Conservation (phyloP, 2,888 invertebrate species). For the Zygogramma bicolorata region DNA sequence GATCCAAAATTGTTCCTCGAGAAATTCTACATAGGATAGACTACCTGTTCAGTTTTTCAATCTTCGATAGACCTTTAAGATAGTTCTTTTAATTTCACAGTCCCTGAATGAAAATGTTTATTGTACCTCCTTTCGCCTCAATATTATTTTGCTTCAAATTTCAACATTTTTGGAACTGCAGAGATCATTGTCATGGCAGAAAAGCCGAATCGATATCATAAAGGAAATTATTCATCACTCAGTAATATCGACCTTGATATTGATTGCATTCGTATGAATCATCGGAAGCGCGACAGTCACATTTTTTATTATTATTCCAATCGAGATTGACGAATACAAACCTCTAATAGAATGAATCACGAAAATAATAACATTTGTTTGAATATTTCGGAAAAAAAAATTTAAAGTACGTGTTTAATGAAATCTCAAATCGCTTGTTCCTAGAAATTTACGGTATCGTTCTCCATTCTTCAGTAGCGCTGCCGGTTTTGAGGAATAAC, state of each 20-base stretch:
- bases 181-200: too few relatives aligned
- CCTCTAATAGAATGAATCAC: not conserved
- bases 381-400: not conserved
- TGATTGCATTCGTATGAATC: constrained; percentile 6
- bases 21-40: too few relatives aligned
- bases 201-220: not conserved
- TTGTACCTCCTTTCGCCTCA: too few relatives aligned
- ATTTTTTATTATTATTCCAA: not conserved
- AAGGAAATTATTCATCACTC: not conserved
- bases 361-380: constrained; percentile 9
- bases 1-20: too few relatives aligned
- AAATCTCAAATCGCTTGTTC: not conserved
- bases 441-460: not conserved
- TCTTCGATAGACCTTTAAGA: too few relatives aligned
- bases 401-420: not conserved
- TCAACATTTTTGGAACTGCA: too few relatives aligned
- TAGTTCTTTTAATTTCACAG: too few relatives aligned
- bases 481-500: not conserved
- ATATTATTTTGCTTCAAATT: too few relatives aligned
- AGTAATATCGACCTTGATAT: not conserved
- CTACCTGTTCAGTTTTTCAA: too few relatives aligned
- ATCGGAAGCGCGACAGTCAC: not conserved
- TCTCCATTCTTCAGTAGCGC: not conserved
- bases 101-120: too few relatives aligned
- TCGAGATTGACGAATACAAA: not conserved